These are phyloP conservation scores for Drosophila erecta DNA, from an alignment of 1,140 invertebrate genomes.

Conservation along the genomic window DNA sequence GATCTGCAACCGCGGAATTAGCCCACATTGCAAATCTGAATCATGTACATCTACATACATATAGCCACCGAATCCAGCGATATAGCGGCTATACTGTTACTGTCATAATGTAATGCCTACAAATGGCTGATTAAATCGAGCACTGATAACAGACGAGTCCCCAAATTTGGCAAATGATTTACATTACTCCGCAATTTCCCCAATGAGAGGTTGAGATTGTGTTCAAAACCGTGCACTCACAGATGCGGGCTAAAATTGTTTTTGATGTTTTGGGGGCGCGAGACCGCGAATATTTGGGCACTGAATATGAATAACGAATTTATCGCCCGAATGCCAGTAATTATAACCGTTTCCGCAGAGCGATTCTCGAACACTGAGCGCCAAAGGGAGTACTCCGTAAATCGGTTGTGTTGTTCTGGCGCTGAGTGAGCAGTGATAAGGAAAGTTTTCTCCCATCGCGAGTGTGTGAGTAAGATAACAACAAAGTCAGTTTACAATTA, in stretches of 20 bases:
- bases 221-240: conserved; percentile 48
- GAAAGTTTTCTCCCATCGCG: conserved; percentile 55
- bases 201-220: conserved; percentile 43
- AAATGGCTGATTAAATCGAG: conserved; percentile 58
- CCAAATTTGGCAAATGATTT: conserved; percentile 61
- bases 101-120: conserved; percentile 13
- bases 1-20: conserved; percentile 5
- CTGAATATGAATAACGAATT: conserved; percentile 9
- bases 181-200: conserved; percentile 68
- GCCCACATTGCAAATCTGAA: neutral
- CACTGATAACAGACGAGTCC: conserved; percentile 45
- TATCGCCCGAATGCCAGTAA: conserved; percentile 5
- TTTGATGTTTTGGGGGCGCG: conserved; percentile 1
- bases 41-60: neutral
- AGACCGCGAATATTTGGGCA: conserved; percentile 15
- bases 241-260: conserved; percentile 18
- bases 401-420: conserved; percentile 9
- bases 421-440: conserved; percentile 52
- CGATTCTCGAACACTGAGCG: conserved; percentile 66
- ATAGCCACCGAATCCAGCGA: neutral
- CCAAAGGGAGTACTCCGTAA: conserved; percentile 32
- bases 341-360: conserved; percentile 70
- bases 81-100: neutral
- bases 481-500: conserved; percentile 25
- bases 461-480: conserved; percentile 49